These are phyloP conservation scores for Oryzias woworae DNA, from an alignment of 2,113 vertebrate species.

Conservation along the genomic window DNA sequence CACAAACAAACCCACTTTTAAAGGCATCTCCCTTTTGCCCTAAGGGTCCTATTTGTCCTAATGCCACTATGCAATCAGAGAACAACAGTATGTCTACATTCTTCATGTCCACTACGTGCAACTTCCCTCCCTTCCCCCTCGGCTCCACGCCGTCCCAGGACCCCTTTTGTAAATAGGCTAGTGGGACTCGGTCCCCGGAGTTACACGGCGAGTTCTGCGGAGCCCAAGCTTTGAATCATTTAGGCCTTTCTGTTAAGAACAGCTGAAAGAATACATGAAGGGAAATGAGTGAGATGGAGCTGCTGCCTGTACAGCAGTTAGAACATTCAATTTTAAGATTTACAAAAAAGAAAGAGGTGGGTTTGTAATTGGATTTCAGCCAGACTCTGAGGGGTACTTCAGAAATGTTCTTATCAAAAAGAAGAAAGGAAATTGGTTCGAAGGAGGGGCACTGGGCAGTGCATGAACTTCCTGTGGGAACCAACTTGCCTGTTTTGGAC, in stretches of 20 bases:
- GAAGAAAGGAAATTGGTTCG: slow-evolving; percentile 23
- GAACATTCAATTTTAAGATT: slow-evolving; percentile 27
- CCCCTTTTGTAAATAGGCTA: slow-evolving; percentile 55
- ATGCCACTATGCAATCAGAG: slow-evolving; percentile 26
- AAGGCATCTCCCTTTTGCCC: slow-evolving; percentile 30
- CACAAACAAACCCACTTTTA: slow-evolving; percentile 43
- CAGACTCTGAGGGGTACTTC: slow-evolving; percentile 55
- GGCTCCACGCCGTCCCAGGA: slow-evolving; percentile 3
- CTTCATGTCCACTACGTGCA: slow-evolving; percentile 6
- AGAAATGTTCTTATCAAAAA: slow-evolving; percentile 33
- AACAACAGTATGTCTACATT: slow-evolving; percentile 32
- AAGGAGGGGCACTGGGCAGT: slow-evolving; percentile 24
- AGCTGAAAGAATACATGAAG: slow-evolving; percentile 15
- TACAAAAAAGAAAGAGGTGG: slow-evolving; percentile 22
- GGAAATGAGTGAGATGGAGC: slow-evolving; percentile 22
- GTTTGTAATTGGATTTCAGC: slow-evolving; percentile 58
- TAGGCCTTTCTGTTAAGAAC: slow-evolving; percentile 14
- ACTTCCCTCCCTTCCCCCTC: slow-evolving; percentile 21
- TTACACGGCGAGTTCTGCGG: slow-evolving; percentile 11
- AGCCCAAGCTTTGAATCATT: slow-evolving; percentile 37
- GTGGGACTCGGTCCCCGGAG: slow-evolving; percentile 43
- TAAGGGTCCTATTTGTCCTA: slow-evolving; percentile 27
- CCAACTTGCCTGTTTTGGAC: slow-evolving; percentile 29
- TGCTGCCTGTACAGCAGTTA: slow-evolving; percentile 20
- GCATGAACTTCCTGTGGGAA: slow-evolving; percentile 61